Evolutionary conservation across 2,797 vertebrate genomes (phyloP).

Genomic region (Siniperca scherzeri): DNA sequence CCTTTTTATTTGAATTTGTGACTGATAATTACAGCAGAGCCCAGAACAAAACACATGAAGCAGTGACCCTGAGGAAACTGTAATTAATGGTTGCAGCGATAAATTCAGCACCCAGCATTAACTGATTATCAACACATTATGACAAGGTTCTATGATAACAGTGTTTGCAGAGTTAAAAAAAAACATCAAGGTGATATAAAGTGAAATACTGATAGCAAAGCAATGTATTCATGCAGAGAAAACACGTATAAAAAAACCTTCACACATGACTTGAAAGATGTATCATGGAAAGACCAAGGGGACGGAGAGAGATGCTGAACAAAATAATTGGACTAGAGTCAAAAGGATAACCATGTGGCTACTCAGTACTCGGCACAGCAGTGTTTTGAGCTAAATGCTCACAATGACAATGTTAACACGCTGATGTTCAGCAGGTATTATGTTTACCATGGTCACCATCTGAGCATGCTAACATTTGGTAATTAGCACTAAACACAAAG

Average conservation of each 20-base stretch:
- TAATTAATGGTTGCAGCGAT: conserved; percentile 32
- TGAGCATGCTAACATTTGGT: too few species aligned
- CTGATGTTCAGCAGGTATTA: too few species aligned
- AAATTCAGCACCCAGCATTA: background rate
- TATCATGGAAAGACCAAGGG: background rate
- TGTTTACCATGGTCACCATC: background rate
- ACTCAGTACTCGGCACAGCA: too few species aligned
- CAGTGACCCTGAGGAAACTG: conserved; percentile 28
- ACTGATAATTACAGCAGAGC: conserved; percentile 32
- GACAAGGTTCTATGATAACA: background rate
- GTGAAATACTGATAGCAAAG: background rate
- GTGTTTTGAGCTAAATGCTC: background rate
- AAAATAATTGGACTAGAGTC: background rate
- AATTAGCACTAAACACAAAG: background rate
- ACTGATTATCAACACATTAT: background rate
- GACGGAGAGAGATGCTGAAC: background rate
- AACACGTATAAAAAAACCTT: background rate
- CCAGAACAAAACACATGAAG: conserved; percentile 19
- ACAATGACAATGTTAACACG: background rate
- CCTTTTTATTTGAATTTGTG: conserved; percentile 30
- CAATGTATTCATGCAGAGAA: background rate
- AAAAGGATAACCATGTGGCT: background rate
- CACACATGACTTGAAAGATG: background rate
- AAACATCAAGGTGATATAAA: conserved; percentile 14
- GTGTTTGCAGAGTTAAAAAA: background rate